Conservation (phyloP, 2,113 vertebrate genomes). For the Labeo rohita region DNA sequence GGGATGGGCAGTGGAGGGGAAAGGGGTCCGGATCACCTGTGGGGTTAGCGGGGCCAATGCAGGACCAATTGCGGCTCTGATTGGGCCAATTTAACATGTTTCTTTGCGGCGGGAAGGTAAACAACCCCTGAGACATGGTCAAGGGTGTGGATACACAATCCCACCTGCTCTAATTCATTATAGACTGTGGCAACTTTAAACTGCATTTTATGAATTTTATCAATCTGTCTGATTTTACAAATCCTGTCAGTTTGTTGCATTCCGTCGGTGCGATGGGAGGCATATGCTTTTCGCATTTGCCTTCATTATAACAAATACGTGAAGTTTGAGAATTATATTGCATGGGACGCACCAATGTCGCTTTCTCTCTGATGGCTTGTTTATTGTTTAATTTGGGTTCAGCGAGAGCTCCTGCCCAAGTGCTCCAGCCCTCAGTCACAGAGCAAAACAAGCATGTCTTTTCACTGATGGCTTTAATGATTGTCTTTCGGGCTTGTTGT, state of each 20-base stretch:
- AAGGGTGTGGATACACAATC: neutral
- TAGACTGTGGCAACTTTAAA: neutral
- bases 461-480: slow-evolving; percentile 59
- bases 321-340: neutral
- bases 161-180: neutral
- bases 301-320: neutral
- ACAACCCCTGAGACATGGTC: neutral
- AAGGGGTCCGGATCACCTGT: slow-evolving; percentile 14
- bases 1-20: slow-evolving; percentile 65
- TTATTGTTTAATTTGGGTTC: slow-evolving; percentile 49
- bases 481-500: slow-evolving; percentile 75
- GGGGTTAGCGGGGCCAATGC: neutral
- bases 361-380: slow-evolving; percentile 46
- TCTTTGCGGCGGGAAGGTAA: neutral
- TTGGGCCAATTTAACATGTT: slow-evolving; percentile 30
- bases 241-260: neutral
- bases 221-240: neutral
- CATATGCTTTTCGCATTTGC: neutral
- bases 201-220: neutral
- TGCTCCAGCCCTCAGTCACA: slow-evolving; percentile 43
- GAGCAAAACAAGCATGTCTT: slow-evolving; percentile 48
- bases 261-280: neutral
- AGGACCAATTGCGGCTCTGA: slow-evolving; percentile 1
- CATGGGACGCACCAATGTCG: neutral
- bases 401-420: slow-evolving; percentile 23